phyloP scores from a whole-genome alignment of 1,140 invertebrate species.

The Panagrolaimus sp. region DNA sequence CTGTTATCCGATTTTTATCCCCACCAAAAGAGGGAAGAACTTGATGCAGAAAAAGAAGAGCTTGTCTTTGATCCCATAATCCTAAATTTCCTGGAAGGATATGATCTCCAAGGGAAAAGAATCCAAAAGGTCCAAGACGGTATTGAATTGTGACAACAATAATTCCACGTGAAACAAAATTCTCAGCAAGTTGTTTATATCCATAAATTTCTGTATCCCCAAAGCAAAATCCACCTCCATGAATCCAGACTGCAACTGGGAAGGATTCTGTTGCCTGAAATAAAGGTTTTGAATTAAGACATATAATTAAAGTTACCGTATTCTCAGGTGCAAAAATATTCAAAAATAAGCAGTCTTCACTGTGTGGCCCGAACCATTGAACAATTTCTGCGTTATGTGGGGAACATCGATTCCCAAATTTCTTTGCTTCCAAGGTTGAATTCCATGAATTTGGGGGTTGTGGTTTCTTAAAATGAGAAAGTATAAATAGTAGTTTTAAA shows the following conservation, averaged over 20 bases:
- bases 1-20: slow-evolving; percentile 66
- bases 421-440: background rate
- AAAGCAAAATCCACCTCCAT: slow-evolving; percentile 37
- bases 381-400: slow-evolving; percentile 8
- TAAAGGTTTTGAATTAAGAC: too few species aligned
- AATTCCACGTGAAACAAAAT: slow-evolving; percentile 38
- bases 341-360: slow-evolving; percentile 89
- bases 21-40: slow-evolving; percentile 65
- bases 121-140: slow-evolving; percentile 47
- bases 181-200: slow-evolving; percentile 36
- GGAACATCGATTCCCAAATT: slow-evolving; percentile 15
- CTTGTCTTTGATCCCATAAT: slow-evolving; percentile 58
- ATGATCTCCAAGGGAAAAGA: slow-evolving; percentile 55
- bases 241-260: slow-evolving; percentile 52
- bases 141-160: slow-evolving; percentile 49
- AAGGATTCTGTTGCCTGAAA: slow-evolving; percentile 18
- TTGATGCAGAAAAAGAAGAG: slow-evolving; percentile 58
- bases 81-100: slow-evolving; percentile 58
- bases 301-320: background rate
- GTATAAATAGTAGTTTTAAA: slow-evolving; percentile 8
- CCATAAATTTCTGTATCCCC: slow-evolving; percentile 22
- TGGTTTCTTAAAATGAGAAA: background rate
- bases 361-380: slow-evolving; percentile 58
- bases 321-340: slow-evolving; percentile 79
- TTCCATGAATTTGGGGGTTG: slow-evolving; percentile 15